A percentile compares a stretch with the other conserved stretches of the same genome.
These are phyloP conservation scores for Urocolius indicus DNA, from an alignment of 2,113 vertebrate species.

Conservation along the genomic window DNA sequence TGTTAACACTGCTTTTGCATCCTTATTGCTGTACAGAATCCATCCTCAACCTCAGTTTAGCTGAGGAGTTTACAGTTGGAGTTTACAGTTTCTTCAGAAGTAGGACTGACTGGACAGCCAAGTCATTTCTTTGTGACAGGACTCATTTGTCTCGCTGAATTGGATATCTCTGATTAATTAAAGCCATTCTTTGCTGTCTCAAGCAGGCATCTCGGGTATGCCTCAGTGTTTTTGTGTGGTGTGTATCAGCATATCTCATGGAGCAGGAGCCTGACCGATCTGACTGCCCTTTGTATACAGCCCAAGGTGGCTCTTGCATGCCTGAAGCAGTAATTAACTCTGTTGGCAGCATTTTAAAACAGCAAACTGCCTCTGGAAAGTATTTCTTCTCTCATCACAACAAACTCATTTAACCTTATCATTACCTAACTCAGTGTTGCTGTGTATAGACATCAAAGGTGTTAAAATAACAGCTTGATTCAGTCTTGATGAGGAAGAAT, in stretches of 20 bases:
- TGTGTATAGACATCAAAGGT: neutral
- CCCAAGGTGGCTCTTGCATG: neutral
- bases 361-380: neutral
- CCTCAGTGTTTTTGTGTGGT: neutral
- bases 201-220: neutral
- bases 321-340: neutral
- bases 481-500: neutral
- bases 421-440: neutral
- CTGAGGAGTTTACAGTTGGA: fast-evolving
- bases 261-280: neutral
- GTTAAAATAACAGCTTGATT: neutral
- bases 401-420: neutral
- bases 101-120: neutral
- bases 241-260: neutral
- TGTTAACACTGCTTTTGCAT: neutral
- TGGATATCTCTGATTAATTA: neutral
- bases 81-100: neutral
- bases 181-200: neutral
- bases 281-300: neutral
- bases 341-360: neutral
- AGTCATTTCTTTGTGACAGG: neutral
- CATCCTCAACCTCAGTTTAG: neutral
- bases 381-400: neutral
- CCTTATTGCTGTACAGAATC: neutral
- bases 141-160: neutral